Conservation (phyloP, 2,797 vertebrate species). For the Phrynocephalus guinanensis region DNA sequence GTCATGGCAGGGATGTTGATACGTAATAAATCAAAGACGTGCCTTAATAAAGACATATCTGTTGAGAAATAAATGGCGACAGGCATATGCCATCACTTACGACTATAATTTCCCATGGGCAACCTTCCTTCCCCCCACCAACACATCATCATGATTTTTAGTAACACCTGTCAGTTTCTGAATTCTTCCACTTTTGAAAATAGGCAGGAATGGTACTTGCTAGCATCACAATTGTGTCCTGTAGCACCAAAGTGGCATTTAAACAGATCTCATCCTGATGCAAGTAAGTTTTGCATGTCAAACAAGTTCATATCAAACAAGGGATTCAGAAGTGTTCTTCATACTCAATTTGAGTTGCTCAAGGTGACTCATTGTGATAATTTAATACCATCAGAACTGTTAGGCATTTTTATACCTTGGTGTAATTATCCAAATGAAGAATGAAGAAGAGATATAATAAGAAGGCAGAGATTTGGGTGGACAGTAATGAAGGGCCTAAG, state of each 20-base stretch:
- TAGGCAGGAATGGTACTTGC: not conserved
- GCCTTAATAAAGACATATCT: slow-evolving; percentile 30
- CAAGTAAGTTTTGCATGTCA: not conserved
- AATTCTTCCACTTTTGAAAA: not conserved
- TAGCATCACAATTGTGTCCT: not conserved
- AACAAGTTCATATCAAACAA: not conserved
- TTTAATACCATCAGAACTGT: no score
- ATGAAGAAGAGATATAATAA: no score
- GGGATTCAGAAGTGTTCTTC: not conserved
- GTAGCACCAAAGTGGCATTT: not conserved
- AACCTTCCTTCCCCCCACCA: slow-evolving; percentile 7
- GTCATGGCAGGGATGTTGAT: slow-evolving; percentile 32
- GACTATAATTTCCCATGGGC: slow-evolving; percentile 45
- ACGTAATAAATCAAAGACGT: slow-evolving; percentile 35
- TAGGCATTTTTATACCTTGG: no score
- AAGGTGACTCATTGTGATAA: no score
- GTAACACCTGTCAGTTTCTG: slow-evolving; percentile 14
- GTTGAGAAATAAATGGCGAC: slow-evolving; percentile 15
- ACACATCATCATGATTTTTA: slow-evolving; percentile 25
- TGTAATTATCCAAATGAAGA: no score
- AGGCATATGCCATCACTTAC: slow-evolving; percentile 14
- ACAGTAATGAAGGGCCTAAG: not conserved
- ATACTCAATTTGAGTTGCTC: not conserved
- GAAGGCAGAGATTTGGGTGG: no score
- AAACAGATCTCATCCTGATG: not conserved